phyloP scores from a whole-genome alignment of 2,888 invertebrate genomes.

The Drosophila yooni region DNA sequence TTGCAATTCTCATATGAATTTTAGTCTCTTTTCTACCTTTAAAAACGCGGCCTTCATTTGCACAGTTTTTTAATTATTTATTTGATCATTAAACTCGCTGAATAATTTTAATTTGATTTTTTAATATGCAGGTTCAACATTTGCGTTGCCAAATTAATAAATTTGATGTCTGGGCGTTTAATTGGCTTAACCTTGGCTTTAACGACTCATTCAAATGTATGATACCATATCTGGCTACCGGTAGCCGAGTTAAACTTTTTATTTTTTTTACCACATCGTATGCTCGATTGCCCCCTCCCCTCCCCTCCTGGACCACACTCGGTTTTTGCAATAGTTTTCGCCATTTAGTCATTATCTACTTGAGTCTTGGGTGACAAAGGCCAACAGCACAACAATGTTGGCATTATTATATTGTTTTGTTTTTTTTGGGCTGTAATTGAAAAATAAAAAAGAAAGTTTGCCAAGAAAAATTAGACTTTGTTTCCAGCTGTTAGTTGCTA shows the following conservation, averaged over 20 bases:
- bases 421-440: slow-evolving; percentile 50
- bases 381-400: slow-evolving; percentile 29
- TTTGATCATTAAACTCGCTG: slow-evolving; percentile 9
- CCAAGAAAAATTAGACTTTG: slow-evolving; percentile 42
- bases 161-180: slow-evolving; percentile 45
- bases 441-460: slow-evolving; percentile 64
- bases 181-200: slow-evolving; percentile 52
- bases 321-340: slow-evolving; percentile 42
- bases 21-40: neutral
- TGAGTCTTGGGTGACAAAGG: slow-evolving; percentile 10
- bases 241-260: slow-evolving; percentile 20
- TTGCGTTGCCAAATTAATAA: slow-evolving; percentile 23
- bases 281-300: neutral
- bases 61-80: neutral
- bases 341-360: slow-evolving; percentile 37
- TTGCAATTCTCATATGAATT: neutral
- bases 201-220: slow-evolving; percentile 62
- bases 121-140: slow-evolving; percentile 19
- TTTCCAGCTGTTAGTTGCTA: slow-evolving; percentile 13
- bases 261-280: slow-evolving; percentile 15
- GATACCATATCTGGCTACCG: slow-evolving; percentile 18
- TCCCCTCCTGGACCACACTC: neutral
- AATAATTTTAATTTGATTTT: slow-evolving; percentile 24
- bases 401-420: slow-evolving; percentile 22
- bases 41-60: neutral